Percentiles rank a stretch among this genome's conserved stretches.
Evolutionary conservation across 2,797 vertebrate genomes (phyloP).

Genomic region (Staurois parvus): DNA sequence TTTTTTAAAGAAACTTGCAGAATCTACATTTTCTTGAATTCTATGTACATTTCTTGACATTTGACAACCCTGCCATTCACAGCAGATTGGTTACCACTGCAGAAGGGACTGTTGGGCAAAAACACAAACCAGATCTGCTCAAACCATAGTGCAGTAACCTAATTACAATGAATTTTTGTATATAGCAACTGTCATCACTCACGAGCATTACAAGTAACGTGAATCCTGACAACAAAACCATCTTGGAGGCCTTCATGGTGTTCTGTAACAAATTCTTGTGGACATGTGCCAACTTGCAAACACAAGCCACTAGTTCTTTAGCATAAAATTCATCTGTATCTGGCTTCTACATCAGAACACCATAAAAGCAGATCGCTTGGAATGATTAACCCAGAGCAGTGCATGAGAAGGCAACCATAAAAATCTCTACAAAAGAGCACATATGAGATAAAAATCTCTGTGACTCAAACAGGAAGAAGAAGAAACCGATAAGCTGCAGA

Average conservation of each 20-base stretch:
- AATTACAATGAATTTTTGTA: not conserved
- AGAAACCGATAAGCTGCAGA: constrained; percentile 67
- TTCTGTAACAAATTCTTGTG: not conserved
- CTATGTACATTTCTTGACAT: not conserved
- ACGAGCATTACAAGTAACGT: not conserved
- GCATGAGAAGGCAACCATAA: constrained; percentile 36
- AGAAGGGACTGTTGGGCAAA: not conserved
- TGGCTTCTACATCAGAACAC: constrained; percentile 10
- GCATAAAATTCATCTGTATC: constrained; percentile 12
- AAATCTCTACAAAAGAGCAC: constrained; percentile 46
- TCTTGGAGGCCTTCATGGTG: not conserved
- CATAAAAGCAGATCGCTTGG: constrained; percentile 32
- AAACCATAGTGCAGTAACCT: not conserved
- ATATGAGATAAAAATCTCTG: constrained; percentile 66
- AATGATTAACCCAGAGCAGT: constrained; percentile 46
- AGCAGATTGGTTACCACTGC: not conserved
- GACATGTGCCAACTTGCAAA: not conserved
- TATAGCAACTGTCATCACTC: not conserved
- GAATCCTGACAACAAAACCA: not conserved
- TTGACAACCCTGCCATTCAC: not conserved
- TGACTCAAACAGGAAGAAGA: constrained; percentile 65
- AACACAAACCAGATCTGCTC: not conserved
- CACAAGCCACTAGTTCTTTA: not conserved
- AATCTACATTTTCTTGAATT: too few relatives aligned
- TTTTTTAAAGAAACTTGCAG: too few relatives aligned